A percentile compares a stretch with the other conserved stretches of the same genome.
Conservation (phyloP, 2,888 invertebrate genomes). For the Xestia sexstrigata region DNA sequence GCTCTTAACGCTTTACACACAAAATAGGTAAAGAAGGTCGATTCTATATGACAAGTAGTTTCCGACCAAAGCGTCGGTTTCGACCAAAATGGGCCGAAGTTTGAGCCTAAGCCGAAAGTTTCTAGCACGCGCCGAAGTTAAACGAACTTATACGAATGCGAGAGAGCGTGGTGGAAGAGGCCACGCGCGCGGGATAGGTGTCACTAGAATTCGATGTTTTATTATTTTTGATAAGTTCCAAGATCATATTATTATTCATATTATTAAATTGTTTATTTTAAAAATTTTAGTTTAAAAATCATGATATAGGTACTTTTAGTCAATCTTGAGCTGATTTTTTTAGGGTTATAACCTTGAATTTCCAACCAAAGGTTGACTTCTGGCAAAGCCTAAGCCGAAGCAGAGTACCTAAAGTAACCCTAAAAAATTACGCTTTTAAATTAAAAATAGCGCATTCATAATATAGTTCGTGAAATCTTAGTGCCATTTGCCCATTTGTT, state of each 20-base stretch:
- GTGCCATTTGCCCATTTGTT: neutral
- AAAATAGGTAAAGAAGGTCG: neutral
- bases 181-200: neutral
- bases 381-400: neutral
- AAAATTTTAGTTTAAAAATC: neutral
- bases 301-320: neutral
- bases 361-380: neutral
- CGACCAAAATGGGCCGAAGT: neutral
- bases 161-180: neutral
- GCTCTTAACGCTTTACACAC: slow-evolving; percentile 1
- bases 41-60: neutral
- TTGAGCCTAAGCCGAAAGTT: neutral
- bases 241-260: too few relatives aligned
- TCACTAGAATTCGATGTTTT: neutral
- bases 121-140: neutral
- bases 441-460: neutral
- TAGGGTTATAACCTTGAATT: neutral
- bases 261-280: neutral
- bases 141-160: neutral
- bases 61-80: neutral
- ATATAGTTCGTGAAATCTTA: neutral
- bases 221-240: neutral
- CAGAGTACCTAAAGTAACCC: neutral
- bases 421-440: neutral
- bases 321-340: neutral